These are phyloP conservation scores for Malaclemys terrapin DNA, from an alignment of 2,113 vertebrate species.

Conservation along the genomic window DNA sequence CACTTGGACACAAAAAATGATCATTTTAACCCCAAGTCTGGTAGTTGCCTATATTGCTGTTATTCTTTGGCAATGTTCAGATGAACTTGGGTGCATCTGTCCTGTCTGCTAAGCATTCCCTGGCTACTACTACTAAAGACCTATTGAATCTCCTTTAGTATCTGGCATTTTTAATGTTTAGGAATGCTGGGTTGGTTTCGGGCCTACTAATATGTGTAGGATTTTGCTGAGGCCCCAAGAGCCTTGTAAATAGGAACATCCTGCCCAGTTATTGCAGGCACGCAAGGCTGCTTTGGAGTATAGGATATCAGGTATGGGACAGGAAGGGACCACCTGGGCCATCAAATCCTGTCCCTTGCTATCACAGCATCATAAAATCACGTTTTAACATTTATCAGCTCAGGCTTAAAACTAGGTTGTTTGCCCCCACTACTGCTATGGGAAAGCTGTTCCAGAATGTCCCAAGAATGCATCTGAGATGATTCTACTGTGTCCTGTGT, in stretches of 20 bases:
- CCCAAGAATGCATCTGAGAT: background rate
- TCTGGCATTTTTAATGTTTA: background rate
- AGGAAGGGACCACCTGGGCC: background rate
- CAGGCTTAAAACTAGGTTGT: background rate
- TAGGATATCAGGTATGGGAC: background rate
- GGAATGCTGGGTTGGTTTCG: background rate
- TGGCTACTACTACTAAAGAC: background rate
- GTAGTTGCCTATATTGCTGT: background rate
- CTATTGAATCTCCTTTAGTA: background rate
- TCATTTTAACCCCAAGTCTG: background rate
- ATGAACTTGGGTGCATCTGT: background rate
- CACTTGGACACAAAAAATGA: slow-evolving; percentile 32
- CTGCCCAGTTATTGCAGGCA: accelerated
- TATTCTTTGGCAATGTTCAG: background rate
- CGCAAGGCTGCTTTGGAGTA: background rate
- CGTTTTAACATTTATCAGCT: background rate
- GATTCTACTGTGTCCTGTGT: background rate
- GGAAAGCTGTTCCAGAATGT: background rate
- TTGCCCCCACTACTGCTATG: background rate
- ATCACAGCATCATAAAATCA: background rate
- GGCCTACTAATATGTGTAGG: background rate
- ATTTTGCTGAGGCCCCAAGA: background rate
- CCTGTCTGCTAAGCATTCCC: background rate
- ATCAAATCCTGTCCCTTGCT: background rate
- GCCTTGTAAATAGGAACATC: background rate